These are phyloP conservation scores for Mechanitis messenoides DNA, from an alignment of 2,888 invertebrate genomes.

Conservation along the genomic window DNA sequence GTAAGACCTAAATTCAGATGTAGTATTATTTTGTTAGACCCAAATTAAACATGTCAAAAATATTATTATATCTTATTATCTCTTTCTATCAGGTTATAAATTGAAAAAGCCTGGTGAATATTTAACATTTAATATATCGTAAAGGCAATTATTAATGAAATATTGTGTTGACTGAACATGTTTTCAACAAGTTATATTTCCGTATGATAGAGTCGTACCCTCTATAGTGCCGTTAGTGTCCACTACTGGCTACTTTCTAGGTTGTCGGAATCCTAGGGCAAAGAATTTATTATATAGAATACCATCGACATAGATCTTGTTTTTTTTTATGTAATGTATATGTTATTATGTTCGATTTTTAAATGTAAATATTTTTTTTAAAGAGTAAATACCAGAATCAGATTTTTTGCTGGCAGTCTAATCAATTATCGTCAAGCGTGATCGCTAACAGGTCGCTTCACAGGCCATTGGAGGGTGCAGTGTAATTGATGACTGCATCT, in stretches of 20 bases:
- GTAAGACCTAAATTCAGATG: too few species aligned
- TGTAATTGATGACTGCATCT: slow-evolving; percentile 20
- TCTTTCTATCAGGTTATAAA: background rate
- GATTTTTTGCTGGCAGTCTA: slow-evolving; percentile 1
- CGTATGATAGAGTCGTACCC: slow-evolving; percentile 16
- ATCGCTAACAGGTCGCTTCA: slow-evolving; percentile 18
- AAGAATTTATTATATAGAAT: slow-evolving; percentile 17
- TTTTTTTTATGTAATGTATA: too few species aligned
- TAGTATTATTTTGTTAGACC: too few species aligned
- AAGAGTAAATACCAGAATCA: too few species aligned
- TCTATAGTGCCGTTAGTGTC: slow-evolving; percentile 21
- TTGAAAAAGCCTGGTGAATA: slow-evolving; percentile 15
- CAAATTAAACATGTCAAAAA: background rate
- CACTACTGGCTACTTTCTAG: slow-evolving; percentile 28
- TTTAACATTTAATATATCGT: slow-evolving; percentile 19
- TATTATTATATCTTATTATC: too few species aligned
- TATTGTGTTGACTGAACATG: slow-evolving; percentile 22
- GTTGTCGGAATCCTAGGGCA: slow-evolving; percentile 22
- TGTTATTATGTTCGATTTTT: too few species aligned
- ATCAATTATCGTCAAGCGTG: slow-evolving; percentile 23
- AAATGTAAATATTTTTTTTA: too few species aligned
- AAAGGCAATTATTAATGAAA: slow-evolving; percentile 24
- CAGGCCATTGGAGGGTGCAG: slow-evolving; percentile 16
- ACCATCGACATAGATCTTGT: too few species aligned
- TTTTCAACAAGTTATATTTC: slow-evolving; percentile 22